Conservation (phyloP, 2,888 invertebrate genomes). For the Harmothoe impar region DNA sequence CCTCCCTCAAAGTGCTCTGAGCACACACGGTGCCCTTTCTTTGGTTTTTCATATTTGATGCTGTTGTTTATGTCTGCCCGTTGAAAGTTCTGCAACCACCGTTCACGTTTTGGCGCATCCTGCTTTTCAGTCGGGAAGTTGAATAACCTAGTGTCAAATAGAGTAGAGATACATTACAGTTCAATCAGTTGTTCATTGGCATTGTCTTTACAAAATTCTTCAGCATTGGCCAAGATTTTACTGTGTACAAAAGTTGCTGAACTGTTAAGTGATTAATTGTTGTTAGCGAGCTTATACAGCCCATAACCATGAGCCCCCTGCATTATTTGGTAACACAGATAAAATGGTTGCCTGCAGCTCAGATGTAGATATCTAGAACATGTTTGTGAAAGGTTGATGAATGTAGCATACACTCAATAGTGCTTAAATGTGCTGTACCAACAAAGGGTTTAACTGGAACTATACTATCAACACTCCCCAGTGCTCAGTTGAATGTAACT, state of each 20-base stretch:
- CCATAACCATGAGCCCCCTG: background rate
- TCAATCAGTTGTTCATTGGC: background rate
- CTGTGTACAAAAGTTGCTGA: background rate
- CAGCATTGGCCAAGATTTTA: background rate
- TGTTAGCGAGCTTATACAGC: background rate
- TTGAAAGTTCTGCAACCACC: background rate
- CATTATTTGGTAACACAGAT: no score
- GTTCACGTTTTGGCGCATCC: background rate
- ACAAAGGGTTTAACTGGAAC: no score
- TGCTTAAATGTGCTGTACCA: no score
- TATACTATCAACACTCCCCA: background rate
- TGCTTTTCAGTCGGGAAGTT: background rate
- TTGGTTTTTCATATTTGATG: constrained; percentile 65
- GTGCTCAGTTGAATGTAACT: background rate
- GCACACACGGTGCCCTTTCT: constrained; percentile 68
- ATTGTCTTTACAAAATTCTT: background rate
- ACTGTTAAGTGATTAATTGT: background rate
- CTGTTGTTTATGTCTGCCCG: background rate
- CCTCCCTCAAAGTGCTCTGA: constrained; percentile 67
- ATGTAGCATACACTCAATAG: no score
- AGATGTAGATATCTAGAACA: no score
- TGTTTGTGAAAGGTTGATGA: no score
- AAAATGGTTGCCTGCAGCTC: no score
- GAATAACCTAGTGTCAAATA: no score
- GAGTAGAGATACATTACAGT: background rate